phyloP scores from a whole-genome alignment of 2,113 vertebrate species.

The Melospiza melodia region DNA sequence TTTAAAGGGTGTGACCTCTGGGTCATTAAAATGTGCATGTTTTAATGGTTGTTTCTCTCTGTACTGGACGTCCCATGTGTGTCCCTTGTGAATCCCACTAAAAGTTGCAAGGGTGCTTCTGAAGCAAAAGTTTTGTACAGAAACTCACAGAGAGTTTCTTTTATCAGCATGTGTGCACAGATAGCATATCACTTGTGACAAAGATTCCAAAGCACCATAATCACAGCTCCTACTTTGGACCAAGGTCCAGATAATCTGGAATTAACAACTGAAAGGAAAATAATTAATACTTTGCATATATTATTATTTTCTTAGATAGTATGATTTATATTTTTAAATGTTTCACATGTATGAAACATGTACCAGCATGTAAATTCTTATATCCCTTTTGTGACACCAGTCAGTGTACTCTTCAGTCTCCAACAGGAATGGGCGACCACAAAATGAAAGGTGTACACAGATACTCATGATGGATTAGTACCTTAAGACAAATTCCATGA shows the following conservation, averaged over 20 bases:
- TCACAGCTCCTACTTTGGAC: neutral
- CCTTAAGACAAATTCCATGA: neutral
- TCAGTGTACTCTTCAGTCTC: neutral
- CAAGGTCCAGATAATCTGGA: neutral
- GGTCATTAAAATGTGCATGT: neutral
- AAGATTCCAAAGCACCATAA: neutral
- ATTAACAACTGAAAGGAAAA: neutral
- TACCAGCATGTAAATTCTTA: neutral
- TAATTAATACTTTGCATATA: neutral
- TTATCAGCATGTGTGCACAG: neutral
- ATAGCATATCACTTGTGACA: neutral
- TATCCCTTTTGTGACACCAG: neutral
- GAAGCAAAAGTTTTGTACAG: neutral
- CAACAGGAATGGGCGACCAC: neutral
- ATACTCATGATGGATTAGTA: neutral
- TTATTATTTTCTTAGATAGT: neutral
- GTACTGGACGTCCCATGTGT: rapidly evolving
- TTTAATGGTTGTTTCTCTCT: neutral
- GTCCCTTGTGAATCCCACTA: neutral
- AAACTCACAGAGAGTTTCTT: neutral
- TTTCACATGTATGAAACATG: neutral
- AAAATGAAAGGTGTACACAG: neutral
- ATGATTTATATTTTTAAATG: neutral
- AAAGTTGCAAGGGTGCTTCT: neutral
- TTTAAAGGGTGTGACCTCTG: neutral